Evolutionary conservation across 2,888 invertebrate species (phyloP), one percentile per base, ranked within the genome.

Genomic region (Chrysodeixis includens): DNA sequence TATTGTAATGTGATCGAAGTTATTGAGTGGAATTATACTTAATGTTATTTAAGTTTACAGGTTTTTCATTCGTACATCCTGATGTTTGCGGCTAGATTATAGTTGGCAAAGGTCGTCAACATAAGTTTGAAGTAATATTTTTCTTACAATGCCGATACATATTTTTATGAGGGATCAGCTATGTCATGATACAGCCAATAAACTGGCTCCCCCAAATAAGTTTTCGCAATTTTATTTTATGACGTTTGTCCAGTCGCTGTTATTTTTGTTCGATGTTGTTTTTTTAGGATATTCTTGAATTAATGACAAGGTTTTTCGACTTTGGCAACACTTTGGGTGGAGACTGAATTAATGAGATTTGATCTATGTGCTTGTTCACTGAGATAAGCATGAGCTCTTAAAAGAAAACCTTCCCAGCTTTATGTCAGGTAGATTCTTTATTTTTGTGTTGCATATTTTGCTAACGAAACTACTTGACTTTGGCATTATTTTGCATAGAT

Each of bases 131-230:
- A 81, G 84, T 84, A 87, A 86, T 88, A 88, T 89, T 88, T 91
- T 91, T 89, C 88, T 88, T 88, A 90, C 90, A 92, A 91, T 90
- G 86, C 89, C 88, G 90, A 90, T 90, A 91, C 92, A 92, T 92
- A 92, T 92, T 93, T 93, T 93, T 93, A 93, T 89, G 90, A 90
- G 87, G 92, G 92, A 91, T 92, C 91, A 92, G 91, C 88, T 83
- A 89, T 91, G 90, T 91, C 90, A 90, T 90, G 92, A 92, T 90
- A 92, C 87, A 86, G 86, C 85, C 91, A 91, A 93, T 93, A 93
- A 93, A 93, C 85, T 92, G 86, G 87, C 87, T 85, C 76, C 82
- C 83, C 85, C 87, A 90, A 93, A 93, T 92, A 92, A 90, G 91
- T 91, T 92, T 90, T 87, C 86, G 87, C 86, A 87, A 86, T 90